Conservation (phyloP, 2,888 invertebrate genomes). For the Chymomyza amoena region DNA sequence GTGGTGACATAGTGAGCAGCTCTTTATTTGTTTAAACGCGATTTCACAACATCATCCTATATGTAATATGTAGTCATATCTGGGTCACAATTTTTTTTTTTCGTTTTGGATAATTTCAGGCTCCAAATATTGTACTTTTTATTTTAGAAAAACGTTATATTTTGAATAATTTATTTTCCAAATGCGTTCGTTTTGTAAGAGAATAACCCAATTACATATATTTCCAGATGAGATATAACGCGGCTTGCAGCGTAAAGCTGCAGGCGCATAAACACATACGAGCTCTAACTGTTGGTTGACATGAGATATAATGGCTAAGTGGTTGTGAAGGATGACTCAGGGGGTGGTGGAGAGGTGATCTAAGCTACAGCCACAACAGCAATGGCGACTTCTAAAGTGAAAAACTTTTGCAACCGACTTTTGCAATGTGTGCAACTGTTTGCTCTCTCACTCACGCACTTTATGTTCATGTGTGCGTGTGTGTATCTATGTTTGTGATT, state of each 20-base stretch:
- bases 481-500: constrained; percentile 23
- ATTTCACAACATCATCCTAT: no score
- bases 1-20: no score
- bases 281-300: constrained; percentile 3
- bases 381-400: constrained; percentile 1
- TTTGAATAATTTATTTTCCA: no score
- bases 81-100: no score
- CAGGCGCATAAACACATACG: constrained; percentile 4
- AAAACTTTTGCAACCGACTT: not conserved
- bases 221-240: constrained; percentile 14
- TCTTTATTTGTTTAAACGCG: no score
- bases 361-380: not conserved
- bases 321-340: not conserved
- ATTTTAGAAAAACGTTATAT: no score
- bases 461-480: constrained; percentile 3
- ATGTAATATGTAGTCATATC: no score
- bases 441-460: not conserved
- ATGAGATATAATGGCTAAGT: constrained; percentile 40
- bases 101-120: no score
- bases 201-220: no score
- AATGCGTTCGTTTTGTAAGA: not conserved
- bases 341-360: not conserved
- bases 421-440: not conserved
- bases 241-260: constrained; percentile 6
- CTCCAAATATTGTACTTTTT: no score